Percentiles rank a stretch among this genome's conserved stretches.
Evolutionary conservation across 2,888 invertebrate genomes (phyloP).

Genomic region (Agrotis clavis): DNA sequence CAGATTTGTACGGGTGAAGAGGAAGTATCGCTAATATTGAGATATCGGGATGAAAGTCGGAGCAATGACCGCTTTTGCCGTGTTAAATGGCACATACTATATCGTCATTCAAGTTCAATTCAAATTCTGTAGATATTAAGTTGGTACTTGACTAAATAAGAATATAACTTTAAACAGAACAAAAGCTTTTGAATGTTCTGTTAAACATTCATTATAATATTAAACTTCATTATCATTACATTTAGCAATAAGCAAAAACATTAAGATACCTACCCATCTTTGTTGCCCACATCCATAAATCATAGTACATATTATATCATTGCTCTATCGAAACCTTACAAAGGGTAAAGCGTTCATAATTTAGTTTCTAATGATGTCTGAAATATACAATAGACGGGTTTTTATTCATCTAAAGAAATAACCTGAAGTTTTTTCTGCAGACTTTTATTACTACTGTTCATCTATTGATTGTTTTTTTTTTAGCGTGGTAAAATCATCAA

Average conservation of each 20-base stretch:
- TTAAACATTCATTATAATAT: slow-evolving; percentile 21
- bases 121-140: not conserved
- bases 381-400: slow-evolving; percentile 11
- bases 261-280: slow-evolving; percentile 29
- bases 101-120: not conserved
- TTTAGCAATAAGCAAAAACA: slow-evolving; percentile 35
- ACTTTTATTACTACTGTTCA: not conserved
- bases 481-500: too few species aligned
- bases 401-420: slow-evolving; percentile 25
- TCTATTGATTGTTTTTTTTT: too few species aligned
- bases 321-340: slow-evolving; percentile 23
- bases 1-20: too few species aligned
- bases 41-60: too few species aligned
- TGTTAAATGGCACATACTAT: too few species aligned
- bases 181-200: slow-evolving; percentile 14
- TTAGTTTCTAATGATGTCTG: slow-evolving; percentile 27
- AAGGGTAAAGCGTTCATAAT: slow-evolving; percentile 28
- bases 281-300: slow-evolving; percentile 32
- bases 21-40: too few species aligned
- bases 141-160: not conserved
- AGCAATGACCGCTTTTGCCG: too few species aligned
- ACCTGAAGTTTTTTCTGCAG: not conserved
- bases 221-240: slow-evolving; percentile 13
- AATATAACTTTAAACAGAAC: slow-evolving; percentile 25
- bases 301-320: slow-evolving; percentile 30